Percentiles rank a stretch among this genome's conserved stretches.
Evolutionary conservation across 2,888 invertebrate species (phyloP).

Genomic region (Phorcus lineatus): DNA sequence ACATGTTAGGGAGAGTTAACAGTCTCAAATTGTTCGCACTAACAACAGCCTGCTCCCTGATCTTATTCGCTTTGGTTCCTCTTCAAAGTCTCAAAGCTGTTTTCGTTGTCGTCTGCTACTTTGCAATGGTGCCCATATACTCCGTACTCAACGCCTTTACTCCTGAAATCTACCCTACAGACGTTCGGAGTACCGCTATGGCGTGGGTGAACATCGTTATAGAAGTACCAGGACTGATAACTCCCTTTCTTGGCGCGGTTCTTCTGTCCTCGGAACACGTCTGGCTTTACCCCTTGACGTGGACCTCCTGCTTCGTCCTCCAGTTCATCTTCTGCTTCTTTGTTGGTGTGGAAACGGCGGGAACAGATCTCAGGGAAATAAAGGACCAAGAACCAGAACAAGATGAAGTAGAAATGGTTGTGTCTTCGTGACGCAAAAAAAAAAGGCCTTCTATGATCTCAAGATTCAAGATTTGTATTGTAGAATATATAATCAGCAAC

Average conservation of each 20-base stretch:
- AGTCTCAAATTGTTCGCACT: constrained; percentile 63
- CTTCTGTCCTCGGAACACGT: constrained; percentile 55
- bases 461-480: too few species aligned
- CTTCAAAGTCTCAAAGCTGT: constrained; percentile 56
- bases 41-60: constrained; percentile 50
- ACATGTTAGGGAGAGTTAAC: constrained; percentile 62
- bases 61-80: constrained; percentile 58
- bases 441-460: too few species aligned
- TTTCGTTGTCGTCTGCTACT: constrained; percentile 63
- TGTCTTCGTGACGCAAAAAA: too few species aligned
- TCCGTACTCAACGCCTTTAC: constrained; percentile 67
- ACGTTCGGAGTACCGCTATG: constrained; percentile 62
- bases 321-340: constrained; percentile 58
- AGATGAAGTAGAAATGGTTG: too few species aligned
- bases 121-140: constrained; percentile 68
- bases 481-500: too few species aligned
- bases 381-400: neutral
- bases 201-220: constrained; percentile 64
- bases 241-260: constrained; percentile 61
- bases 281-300: constrained; percentile 66
- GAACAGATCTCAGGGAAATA: constrained; percentile 49
- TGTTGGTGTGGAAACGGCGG: constrained; percentile 57
- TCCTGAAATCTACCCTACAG: constrained; percentile 65
- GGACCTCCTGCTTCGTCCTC: constrained; percentile 56
- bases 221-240: constrained; percentile 59